phyloP scores from a whole-genome alignment of 2,797 vertebrate species.

The Centroberyx gerrardi region DNA sequence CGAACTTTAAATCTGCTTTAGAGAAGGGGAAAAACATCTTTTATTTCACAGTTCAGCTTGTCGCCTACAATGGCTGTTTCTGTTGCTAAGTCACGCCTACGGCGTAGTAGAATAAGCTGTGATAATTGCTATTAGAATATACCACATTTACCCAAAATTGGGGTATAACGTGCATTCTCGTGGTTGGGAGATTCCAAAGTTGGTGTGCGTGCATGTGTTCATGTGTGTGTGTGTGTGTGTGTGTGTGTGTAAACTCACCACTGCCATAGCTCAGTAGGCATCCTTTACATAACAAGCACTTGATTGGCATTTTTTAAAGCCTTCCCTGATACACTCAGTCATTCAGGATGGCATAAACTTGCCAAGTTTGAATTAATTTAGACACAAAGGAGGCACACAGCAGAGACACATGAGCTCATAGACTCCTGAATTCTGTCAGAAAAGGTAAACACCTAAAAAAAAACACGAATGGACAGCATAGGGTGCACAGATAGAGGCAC shows the following conservation, averaged over 20 bases:
- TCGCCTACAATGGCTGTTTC: conserved; percentile 50
- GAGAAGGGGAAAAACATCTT: conserved; percentile 48
- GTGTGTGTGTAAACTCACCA: not conserved
- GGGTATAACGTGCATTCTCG: not conserved
- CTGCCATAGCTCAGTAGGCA: conserved; percentile 3
- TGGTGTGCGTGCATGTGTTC: conserved; percentile 1
- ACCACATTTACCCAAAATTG: conserved; percentile 24
- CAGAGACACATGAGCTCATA: conserved; percentile 2
- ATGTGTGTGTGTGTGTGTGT: not conserved
- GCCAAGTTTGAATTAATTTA: conserved; percentile 15
- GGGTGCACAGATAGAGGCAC: conserved; percentile 5
- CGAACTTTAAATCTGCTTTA: conserved; percentile 45
- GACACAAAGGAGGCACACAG: conserved; percentile 24
- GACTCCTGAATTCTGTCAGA: conserved; percentile 14
- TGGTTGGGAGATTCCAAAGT: conserved; percentile 35
- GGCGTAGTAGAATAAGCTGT: conserved; percentile 40
- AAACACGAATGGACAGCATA: conserved; percentile 16
- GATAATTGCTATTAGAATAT: conserved; percentile 46
- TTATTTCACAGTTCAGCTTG: conserved; percentile 43
- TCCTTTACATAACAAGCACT: conserved; percentile 4
- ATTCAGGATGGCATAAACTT: conserved; percentile 38
- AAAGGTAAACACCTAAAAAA: conserved; percentile 12
- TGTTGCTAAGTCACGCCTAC: conserved; percentile 43
- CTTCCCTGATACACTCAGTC: conserved; percentile 26
- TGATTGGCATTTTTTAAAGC: conserved; percentile 4